Conservation (phyloP, 1,140 invertebrate genomes). For the Lasioglossum baleicum region DNA sequence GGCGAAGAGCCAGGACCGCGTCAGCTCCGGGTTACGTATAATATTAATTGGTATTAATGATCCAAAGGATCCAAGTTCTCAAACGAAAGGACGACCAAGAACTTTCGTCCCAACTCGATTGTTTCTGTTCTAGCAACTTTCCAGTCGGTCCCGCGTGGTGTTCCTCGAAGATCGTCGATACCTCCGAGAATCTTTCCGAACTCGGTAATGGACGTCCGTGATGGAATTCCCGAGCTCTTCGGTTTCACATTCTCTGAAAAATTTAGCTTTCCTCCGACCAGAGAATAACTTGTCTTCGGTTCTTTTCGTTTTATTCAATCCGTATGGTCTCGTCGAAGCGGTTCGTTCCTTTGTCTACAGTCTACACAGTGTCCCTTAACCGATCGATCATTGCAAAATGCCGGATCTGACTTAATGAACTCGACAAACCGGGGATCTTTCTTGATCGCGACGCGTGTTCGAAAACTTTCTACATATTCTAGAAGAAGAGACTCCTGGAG, state of each 20-base stretch:
- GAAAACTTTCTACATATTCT: no score
- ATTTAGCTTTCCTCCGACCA: neutral
- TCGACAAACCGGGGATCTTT: neutral
- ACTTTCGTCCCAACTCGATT: neutral
- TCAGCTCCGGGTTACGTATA: neutral
- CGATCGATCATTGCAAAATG: neutral
- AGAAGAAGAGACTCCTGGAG: no score
- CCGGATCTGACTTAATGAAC: neutral
- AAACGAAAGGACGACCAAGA: neutral
- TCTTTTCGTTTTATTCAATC: slow-evolving; percentile 8
- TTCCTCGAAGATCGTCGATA: slow-evolving; percentile 4
- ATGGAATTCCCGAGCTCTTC: neutral
- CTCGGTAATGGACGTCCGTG: neutral
- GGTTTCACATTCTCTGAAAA: neutral
- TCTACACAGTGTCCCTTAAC: neutral
- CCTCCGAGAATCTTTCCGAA: neutral
- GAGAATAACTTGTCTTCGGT: no score
- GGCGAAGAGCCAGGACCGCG: neutral
- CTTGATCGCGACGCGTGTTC: slow-evolving; percentile 7
- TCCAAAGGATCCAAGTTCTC: neutral
- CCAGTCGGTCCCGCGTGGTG: neutral
- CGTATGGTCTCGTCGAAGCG: neutral
- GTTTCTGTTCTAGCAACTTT: neutral
- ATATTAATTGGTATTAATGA: neutral
- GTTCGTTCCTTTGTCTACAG: neutral